Percentiles rank a stretch among this genome's conserved stretches.
These are phyloP conservation scores for Notolabrus celidotus DNA, from an alignment of 2,797 vertebrate species.

Conservation along the genomic window DNA sequence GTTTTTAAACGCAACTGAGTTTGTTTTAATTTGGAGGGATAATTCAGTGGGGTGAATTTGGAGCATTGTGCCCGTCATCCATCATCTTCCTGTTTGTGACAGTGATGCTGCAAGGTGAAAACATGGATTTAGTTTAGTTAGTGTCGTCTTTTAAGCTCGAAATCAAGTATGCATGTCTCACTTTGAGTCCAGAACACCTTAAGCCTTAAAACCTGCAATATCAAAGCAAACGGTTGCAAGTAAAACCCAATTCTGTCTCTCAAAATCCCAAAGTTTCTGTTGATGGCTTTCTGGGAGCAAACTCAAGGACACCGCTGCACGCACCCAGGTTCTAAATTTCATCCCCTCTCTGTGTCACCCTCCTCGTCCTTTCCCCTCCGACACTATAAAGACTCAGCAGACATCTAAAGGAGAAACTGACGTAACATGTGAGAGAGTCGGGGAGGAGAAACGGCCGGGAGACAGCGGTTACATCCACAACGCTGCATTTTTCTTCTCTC, in stretches of 20 bases:
- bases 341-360: neutral
- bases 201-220: neutral
- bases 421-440: constrained; percentile 15
- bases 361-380: neutral
- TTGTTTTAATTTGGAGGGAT: no score
- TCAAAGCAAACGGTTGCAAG: neutral
- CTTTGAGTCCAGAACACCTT: constrained; percentile 5
- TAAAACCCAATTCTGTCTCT: constrained; percentile 1
- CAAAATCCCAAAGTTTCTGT: constrained; percentile 3
- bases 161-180: neutral
- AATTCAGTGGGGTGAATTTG: no score
- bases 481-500: constrained; percentile 58
- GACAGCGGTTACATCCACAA: constrained; percentile 63
- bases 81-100: neutral
- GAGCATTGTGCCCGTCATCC: neutral
- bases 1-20: no score
- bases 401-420: constrained; percentile 27
- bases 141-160: no score
- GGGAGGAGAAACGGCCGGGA: constrained; percentile 35
- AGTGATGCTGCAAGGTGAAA: neutral
- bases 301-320: constrained; percentile 4
- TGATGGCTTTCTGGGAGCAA: neutral
- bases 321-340: neutral
- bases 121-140: no score
- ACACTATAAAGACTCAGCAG: constrained; percentile 5